phyloP scores from a whole-genome alignment of 1,140 invertebrate species.

The Agrypnia vestita region DNA sequence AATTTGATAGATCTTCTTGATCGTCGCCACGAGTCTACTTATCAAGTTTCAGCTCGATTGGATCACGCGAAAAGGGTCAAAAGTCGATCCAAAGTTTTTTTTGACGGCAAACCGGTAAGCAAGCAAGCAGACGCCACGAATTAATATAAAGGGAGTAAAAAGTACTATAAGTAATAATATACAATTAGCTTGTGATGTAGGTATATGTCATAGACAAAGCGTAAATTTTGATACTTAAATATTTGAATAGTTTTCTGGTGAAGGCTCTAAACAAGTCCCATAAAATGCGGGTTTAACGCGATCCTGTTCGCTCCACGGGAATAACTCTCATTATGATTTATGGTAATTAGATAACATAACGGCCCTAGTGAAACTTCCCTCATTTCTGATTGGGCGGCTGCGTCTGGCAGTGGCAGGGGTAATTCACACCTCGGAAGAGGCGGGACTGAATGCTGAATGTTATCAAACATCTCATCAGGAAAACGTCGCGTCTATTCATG shows the following conservation, averaged over 20 bases:
- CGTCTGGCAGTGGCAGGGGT: conserved; percentile 26
- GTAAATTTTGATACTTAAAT: no score
- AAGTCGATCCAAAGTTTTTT: no score
- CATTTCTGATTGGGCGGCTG: conserved; percentile 1
- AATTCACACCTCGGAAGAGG: conserved; percentile 50
- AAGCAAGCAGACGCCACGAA: no score
- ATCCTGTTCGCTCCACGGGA: not conserved
- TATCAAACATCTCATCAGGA: conserved; percentile 59
- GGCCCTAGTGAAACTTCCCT: not conserved
- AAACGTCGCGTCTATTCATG: conserved; percentile 54
- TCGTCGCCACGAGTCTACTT: no score
- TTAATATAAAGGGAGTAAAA: no score
- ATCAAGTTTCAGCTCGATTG: no score
- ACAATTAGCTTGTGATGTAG: no score
- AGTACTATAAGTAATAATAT: no score
- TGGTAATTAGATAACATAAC: conserved; percentile 5
- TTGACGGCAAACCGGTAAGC: no score
- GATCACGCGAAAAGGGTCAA: no score
- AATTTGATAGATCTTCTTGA: no score
- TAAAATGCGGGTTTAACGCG: not conserved
- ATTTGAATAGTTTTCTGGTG: not conserved
- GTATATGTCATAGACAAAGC: no score
- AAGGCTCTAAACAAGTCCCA: not conserved
- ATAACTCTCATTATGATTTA: conserved; percentile 7
- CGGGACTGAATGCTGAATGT: conserved; percentile 52